Conservation (phyloP, 2,888 invertebrate genomes). For the Melinaea marsaeus region DNA sequence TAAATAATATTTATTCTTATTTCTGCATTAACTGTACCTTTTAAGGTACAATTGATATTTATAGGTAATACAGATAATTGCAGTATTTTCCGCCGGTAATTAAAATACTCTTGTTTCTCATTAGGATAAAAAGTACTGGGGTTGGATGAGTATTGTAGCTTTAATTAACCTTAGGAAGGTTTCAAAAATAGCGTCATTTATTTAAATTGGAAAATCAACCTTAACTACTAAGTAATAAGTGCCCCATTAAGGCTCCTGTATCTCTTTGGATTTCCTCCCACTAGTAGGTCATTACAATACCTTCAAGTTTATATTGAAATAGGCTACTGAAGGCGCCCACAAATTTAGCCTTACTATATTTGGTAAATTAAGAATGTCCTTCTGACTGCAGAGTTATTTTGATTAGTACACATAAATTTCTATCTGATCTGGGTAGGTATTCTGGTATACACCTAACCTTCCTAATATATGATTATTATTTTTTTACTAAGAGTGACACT, state of each 20-base stretch:
- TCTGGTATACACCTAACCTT: too few species aligned
- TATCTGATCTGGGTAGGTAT: too few species aligned
- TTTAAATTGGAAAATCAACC: slow-evolving; percentile 14
- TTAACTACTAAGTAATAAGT: slow-evolving; percentile 9
- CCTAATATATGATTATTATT: too few species aligned
- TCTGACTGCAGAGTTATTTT: slow-evolving; percentile 7
- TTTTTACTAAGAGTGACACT: neutral
- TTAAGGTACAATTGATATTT: slow-evolving; percentile 5
- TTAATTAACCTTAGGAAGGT: slow-evolving; percentile 36
- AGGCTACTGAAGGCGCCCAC: slow-evolving; percentile 20
- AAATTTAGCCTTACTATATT: slow-evolving; percentile 13
- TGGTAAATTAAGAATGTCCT: slow-evolving; percentile 11
- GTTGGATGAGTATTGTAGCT: slow-evolving; percentile 26
- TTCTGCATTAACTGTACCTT: slow-evolving; percentile 9
- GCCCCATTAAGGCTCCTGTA: neutral
- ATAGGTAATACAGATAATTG: slow-evolving; percentile 4
- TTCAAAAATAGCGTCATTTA: slow-evolving; percentile 38
- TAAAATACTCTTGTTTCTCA: slow-evolving; percentile 32
- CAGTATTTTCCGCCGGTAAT: slow-evolving; percentile 24
- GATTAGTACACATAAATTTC: neutral
- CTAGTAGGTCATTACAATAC: slow-evolving; percentile 32
- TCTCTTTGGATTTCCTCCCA: slow-evolving; percentile 30
- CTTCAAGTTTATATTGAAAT: slow-evolving; percentile 17
- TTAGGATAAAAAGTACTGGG: slow-evolving; percentile 32
- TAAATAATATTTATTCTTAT: neutral